Evolutionary conservation across 2,888 invertebrate species (phyloP), one percentile per base, ranked within the genome.

Genomic region (Criorhina ranunculi): DNA sequence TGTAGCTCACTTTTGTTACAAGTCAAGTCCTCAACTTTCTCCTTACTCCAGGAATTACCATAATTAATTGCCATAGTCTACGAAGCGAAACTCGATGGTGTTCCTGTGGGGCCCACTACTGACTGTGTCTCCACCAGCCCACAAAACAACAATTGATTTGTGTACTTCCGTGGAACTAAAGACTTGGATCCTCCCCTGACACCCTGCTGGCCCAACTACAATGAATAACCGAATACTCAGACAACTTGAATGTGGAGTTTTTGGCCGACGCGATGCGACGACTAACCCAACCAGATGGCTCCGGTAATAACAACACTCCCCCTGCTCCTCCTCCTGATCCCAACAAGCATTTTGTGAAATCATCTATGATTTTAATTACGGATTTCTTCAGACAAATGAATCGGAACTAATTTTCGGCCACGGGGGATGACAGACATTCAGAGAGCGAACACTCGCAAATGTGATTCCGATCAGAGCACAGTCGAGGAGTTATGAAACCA

Each of bases 351-450:
- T 40, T 64, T 46, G 53, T 44, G 57, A 51, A 79, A 72, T 59
- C 82, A 59, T 72, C 82, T 82, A 66, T 67, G 78, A 82, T 70
- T 77, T 82, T 82, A 82, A 82, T 82, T 77, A 82, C 70, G 66
- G 66, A 82, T 82, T 82, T 77, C 82, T 82, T 82, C 66, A 66
- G 77, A 82, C 82, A 82, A 82, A 82, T 82, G 82, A 82, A 82
- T 77, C 66, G 82, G 72, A 82, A 82, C 82, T 82, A 82, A 82
- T 82, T 82, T 82, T 82, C 64, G 62, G 75, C 40, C 62, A 40
- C 69, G 37, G 46, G 53, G 77, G 60, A 51, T 64, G 69, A 59
- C 59, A 24, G 37, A 33, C 46, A 64, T 42, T 60, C 44, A 6
- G 53, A 6, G 12, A 37, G 35, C 33, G 59, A 33, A 44, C 53